Evolutionary conservation across 2,113 vertebrate species (phyloP), one percentile per base, ranked within the genome.

Genomic region (Paraplagusia blochii): DNA sequence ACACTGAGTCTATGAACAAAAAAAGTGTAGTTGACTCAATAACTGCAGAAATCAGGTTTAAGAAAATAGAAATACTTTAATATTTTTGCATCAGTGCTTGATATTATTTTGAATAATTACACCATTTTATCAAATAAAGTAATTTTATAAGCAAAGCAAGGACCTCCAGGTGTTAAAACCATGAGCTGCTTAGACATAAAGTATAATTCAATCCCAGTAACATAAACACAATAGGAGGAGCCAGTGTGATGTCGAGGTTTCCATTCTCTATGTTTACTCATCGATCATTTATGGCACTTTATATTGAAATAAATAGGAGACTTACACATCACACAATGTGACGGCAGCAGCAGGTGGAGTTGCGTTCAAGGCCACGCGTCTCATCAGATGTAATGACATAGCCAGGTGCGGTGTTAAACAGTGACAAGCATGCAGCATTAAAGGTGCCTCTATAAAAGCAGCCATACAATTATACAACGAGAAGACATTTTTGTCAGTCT

Each of bases 231-330:
- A n/a, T n/a, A n/a, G n/a, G n/a, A n/a, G n/a, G n/a, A 29, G 22
- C 22, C 22, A 4, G 2, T 29, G 3, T 29, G 22, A 29, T 4
- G 22, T 29, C 22, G 2, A 29, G 22, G 22, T 29, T 29, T 29
- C 22, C 6, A 29, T 6, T 29, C 22, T 29, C 22, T 6, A 0
- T 54, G 39, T 51, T 63, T 55, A 22, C 55, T 50, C 51, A n/a
- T 53, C 53, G 54, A 76, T 74, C 52, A 76, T 80, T 75, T 71
- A 65, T 77, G 66, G 58, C 70, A 57, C 64, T 77, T 59, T 63
- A 54, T 40, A 68, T 55, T 69, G 75, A 79, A 74, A 54, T 46
- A 66, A 79, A 79, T 65, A 74, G 72, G 51, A 53, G 43, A 56
- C 64, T 63, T 85, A 81, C 68, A 72, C 43, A 42, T 53, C 12